Evolutionary conservation across 2,113 vertebrate species (phyloP).

Genomic region (Pogona vitticeps): DNA sequence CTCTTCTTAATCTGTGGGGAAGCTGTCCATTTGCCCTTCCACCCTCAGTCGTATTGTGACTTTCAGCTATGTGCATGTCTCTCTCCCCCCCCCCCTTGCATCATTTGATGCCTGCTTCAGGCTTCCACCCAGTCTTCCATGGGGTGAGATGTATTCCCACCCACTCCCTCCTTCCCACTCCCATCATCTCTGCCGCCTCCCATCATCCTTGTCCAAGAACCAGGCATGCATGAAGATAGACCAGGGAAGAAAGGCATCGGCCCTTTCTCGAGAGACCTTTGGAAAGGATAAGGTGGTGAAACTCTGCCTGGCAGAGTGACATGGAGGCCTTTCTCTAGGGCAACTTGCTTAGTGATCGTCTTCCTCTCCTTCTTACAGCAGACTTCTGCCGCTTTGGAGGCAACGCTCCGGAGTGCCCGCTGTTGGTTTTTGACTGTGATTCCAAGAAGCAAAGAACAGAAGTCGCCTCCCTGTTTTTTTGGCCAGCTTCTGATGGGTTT

Average conservation of each 20-base stretch:
- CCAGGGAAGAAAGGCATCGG: background rate
- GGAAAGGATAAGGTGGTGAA: background rate
- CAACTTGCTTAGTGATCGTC: background rate
- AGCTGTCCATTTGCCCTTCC: no score
- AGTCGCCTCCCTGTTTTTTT: no score
- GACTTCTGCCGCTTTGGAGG: background rate
- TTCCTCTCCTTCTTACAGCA: background rate
- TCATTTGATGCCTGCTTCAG: background rate
- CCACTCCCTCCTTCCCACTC: no score
- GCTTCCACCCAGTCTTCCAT: background rate
- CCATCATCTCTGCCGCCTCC: background rate
- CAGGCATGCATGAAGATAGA: background rate
- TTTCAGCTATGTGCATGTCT: no score
- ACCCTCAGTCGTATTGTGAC: background rate
- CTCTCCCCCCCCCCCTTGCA: background rate
- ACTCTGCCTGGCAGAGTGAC: background rate
- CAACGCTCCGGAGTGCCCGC: rapidly evolving
- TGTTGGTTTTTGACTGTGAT: no score
- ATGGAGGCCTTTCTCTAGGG: background rate
- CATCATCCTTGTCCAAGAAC: background rate
- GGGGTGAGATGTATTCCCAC: background rate
- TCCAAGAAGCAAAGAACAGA: no score
- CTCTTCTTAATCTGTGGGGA: no score
- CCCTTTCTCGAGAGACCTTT: background rate
- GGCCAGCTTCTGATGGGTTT: no score